A percentile compares a stretch with the other conserved stretches of the same genome.
Conservation (phyloP, 1,140 invertebrate genomes). For the Forficula auricularia region DNA sequence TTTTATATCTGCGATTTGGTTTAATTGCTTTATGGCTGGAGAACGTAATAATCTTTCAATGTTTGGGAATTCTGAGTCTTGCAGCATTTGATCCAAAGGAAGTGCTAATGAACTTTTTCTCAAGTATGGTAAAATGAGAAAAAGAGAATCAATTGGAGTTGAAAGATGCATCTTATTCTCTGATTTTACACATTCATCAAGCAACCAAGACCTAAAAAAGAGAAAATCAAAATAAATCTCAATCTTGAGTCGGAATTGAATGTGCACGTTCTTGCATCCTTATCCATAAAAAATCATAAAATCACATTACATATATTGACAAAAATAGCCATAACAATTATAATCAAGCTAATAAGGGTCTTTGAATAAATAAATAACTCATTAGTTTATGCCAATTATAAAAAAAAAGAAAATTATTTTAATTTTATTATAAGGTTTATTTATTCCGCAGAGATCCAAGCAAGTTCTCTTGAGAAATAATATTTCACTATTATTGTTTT, state of each 20-base stretch:
- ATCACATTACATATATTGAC: too few relatives aligned
- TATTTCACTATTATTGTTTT: too few relatives aligned
- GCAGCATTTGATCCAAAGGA: constrained; percentile 49
- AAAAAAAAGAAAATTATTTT: too few relatives aligned
- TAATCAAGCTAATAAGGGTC: neutral
- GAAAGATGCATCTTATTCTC: constrained; percentile 53
- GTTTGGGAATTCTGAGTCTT: constrained; percentile 39
- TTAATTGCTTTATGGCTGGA: constrained; percentile 18
- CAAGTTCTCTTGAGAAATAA: too few relatives aligned
- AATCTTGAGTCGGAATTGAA: neutral
- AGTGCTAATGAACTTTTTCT: constrained; percentile 30
- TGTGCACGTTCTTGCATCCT: too few relatives aligned
- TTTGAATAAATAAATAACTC: neutral
- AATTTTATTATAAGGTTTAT: too few relatives aligned
- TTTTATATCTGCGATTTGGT: constrained; percentile 43
- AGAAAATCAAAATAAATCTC: constrained; percentile 4
- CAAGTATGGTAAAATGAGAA: constrained; percentile 37
- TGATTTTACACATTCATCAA: constrained; percentile 49
- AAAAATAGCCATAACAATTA: too few relatives aligned
- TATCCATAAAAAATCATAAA: too few relatives aligned
- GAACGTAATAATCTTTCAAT: constrained; percentile 28
- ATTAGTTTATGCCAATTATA: neutral
- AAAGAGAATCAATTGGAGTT: constrained; percentile 52
- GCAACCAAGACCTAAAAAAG: constrained; percentile 44
- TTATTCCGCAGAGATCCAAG: too few relatives aligned